These are phyloP conservation scores for Carlito syrichta DNA, from an alignment of 2,113 vertebrate genomes.

Conservation along the genomic window DNA sequence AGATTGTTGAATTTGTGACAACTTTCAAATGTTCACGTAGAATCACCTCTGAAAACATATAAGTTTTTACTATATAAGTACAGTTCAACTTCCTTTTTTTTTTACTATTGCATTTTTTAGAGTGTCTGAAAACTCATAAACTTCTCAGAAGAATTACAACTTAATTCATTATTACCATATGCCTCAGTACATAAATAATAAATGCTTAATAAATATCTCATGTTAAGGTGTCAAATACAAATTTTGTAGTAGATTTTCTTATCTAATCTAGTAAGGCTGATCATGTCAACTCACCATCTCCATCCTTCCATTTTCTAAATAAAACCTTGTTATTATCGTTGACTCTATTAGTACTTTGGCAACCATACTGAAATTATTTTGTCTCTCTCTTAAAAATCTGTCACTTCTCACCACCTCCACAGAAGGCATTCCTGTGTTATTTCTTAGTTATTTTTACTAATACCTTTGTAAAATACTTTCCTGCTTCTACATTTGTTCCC, in stretches of 20 bases:
- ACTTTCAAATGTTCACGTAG: neutral
- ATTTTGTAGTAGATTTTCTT: neutral
- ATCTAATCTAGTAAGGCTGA: neutral
- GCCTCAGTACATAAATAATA: neutral
- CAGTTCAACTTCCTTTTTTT: neutral
- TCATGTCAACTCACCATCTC: neutral
- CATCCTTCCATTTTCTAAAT: neutral
- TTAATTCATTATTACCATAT: constrained; percentile 12
- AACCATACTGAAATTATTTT: neutral
- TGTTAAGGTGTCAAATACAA: neutral
- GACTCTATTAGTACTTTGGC: neutral
- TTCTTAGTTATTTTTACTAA: neutral
- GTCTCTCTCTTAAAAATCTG: neutral
- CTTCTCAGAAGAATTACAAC: neutral
- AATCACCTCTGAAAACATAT: neutral
- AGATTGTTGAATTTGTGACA: neutral
- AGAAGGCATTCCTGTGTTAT: neutral
- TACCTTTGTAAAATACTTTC: neutral
- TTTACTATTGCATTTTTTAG: neutral
- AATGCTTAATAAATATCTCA: neutral
- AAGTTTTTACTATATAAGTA: neutral
- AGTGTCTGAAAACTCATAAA: neutral
- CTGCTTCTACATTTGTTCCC: neutral
- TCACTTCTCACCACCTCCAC: neutral
- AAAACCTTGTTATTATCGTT: neutral